These are phyloP conservation scores for Charaxes varanes DNA, from an alignment of 1,140 invertebrate genomes.

Conservation along the genomic window DNA sequence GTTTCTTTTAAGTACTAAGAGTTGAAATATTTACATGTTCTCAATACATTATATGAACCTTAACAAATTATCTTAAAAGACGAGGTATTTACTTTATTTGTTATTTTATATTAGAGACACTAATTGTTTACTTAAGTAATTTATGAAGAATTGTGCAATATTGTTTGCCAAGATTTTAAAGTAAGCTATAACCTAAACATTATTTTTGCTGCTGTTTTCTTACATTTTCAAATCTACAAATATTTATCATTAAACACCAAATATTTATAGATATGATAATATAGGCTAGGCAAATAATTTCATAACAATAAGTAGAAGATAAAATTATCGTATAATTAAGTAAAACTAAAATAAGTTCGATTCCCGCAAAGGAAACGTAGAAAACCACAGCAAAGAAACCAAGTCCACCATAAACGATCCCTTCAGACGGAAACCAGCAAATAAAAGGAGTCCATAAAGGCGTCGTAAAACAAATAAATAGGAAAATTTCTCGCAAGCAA, in stretches of 20 bases:
- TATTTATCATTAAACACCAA: no score
- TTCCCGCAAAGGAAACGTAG: constrained; percentile 1
- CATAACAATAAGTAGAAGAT: background rate
- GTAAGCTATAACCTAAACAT: no score
- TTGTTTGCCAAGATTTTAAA: no score
- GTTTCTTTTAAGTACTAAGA: constrained; percentile 1
- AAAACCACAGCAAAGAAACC: constrained; percentile 13
- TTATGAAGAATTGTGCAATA: no score
- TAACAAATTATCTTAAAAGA: no score
- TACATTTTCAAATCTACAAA: no score
- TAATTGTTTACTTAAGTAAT: no score
- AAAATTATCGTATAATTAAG: no score
- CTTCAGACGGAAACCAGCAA: constrained; percentile 21
- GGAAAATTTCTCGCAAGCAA: constrained; percentile 10
- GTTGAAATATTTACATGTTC: background rate
- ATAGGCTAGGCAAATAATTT: background rate
- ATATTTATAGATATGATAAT: background rate
- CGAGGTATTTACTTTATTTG: no score
- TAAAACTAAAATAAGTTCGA: background rate
- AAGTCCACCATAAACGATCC: constrained; percentile 15
- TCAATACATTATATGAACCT: background rate
- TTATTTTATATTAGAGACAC: no score
- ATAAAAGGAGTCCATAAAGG: constrained; percentile 17
- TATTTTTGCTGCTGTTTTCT: no score
- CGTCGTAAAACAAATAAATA: constrained; percentile 17